Evolutionary conservation across 2,797 vertebrate genomes (phyloP).

Genomic region (Leptatherina wallacei): DNA sequence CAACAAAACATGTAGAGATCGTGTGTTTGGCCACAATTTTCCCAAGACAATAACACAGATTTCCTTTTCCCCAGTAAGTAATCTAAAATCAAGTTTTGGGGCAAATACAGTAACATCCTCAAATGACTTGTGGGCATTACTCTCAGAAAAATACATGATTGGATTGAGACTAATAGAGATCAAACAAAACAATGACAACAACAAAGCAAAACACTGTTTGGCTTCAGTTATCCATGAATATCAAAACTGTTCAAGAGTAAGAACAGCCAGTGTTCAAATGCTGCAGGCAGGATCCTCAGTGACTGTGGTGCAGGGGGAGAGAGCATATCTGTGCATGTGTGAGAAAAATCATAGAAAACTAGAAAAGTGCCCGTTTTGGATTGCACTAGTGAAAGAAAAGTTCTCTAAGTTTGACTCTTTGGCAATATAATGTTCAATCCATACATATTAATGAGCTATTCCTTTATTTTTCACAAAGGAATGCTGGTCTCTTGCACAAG

Average conservation of each 20-base stretch:
- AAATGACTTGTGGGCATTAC: constrained; percentile 21
- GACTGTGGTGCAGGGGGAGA: constrained; percentile 56
- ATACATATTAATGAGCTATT: constrained; percentile 21
- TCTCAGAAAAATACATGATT: constrained; percentile 14
- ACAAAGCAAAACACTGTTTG: neutral
- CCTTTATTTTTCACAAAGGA: neutral
- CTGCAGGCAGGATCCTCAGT: constrained; percentile 13
- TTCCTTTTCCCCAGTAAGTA: neutral
- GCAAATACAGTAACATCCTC: constrained; percentile 35
- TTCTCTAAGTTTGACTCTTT: constrained; percentile 22
- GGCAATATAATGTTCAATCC: constrained; percentile 9
- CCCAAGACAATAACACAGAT: neutral
- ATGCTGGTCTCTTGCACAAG: constrained; percentile 24
- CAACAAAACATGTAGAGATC: constrained; percentile 13
- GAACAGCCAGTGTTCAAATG: neutral
- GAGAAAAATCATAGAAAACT: neutral
- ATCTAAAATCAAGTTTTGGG: neutral
- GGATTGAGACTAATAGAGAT: neutral
- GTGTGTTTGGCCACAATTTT: constrained; percentile 5
- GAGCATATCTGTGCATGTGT: constrained; percentile 21
- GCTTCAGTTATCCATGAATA: constrained; percentile 1
- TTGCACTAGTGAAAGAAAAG: neutral
- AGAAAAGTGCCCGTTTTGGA: constrained; percentile 13
- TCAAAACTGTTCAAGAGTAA: neutral
- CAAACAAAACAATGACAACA: neutral